Conservation (phyloP, 2,797 vertebrate species). For the Anabas testudineus region DNA sequence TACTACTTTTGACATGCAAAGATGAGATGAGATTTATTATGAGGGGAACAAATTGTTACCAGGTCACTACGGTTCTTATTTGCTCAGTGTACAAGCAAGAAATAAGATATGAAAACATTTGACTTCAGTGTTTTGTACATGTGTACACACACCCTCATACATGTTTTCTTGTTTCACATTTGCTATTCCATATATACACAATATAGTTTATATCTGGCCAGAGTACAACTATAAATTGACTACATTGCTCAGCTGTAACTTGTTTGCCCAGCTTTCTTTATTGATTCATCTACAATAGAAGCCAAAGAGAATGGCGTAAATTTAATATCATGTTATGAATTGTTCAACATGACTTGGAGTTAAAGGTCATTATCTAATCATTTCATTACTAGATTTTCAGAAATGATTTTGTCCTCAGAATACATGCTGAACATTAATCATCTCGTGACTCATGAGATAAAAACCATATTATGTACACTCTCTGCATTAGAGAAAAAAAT, state of each 20-base stretch:
- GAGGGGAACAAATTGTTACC: not conserved
- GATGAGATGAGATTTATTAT: conserved; percentile 2
- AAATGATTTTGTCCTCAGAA: conserved; percentile 38
- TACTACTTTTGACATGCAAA: conserved; percentile 19
- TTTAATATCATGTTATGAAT: conserved; percentile 27
- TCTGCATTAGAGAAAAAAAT: conserved; percentile 36
- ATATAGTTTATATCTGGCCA: not conserved
- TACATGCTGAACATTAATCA: conserved; percentile 36
- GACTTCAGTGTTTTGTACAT: not conserved
- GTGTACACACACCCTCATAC: not conserved
- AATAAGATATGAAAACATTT: not conserved
- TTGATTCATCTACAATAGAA: conserved; percentile 19
- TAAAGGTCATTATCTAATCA: conserved; percentile 53
- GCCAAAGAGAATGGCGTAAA: conserved; percentile 13
- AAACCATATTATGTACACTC: conserved; percentile 35
- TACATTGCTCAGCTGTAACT: conserved; percentile 6
- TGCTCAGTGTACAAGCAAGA: conserved; percentile 1
- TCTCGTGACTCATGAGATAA: conserved; percentile 40
- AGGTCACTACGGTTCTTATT: not conserved
- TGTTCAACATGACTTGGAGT: conserved; percentile 18
- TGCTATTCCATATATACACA: not conserved
- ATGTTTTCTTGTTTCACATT: not conserved
- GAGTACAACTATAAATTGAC: conserved; percentile 6
- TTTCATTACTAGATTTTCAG: conserved; percentile 36
- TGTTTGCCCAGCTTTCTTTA: not conserved